Conservation (phyloP, 2,797 vertebrate genomes). For the Chelon labrosus region DNA sequence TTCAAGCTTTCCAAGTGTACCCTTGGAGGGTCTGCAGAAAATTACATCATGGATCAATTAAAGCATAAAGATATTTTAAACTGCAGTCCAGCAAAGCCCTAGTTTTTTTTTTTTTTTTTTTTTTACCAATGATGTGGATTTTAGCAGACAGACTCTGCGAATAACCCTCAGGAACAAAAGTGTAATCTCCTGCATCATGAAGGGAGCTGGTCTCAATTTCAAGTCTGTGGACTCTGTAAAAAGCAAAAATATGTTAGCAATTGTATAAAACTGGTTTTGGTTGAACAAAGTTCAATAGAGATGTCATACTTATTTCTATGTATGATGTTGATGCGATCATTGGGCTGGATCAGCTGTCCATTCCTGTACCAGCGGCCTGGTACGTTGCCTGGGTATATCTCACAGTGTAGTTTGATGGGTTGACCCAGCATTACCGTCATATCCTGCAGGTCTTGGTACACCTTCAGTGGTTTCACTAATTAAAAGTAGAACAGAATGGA, state of each 20-base stretch:
- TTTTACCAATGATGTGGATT: constrained; percentile 93
- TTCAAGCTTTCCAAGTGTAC: constrained; percentile 93
- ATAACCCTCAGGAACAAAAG: constrained; percentile 96
- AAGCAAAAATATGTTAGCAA: not conserved
- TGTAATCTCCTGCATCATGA: constrained; percentile 95
- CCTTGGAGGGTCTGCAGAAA: constrained; percentile 91
- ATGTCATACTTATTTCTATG: constrained; percentile 91
- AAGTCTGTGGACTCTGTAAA: constrained; percentile 91
- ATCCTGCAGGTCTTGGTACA: constrained; percentile 90
- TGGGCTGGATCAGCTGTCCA: constrained; percentile 91
- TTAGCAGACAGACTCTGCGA: constrained; percentile 90
- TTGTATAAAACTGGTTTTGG: not conserved
- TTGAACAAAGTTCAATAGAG: not conserved
- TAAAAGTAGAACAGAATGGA: not conserved
- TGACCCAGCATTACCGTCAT: constrained; percentile 90
- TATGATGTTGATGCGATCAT: constrained; percentile 90
- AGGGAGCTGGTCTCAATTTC: constrained; percentile 86
- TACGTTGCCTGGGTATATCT: constrained; percentile 93
- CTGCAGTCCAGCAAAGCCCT: not conserved
- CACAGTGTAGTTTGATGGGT: constrained; percentile 94
- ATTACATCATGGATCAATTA: not conserved
- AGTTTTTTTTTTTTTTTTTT: constrained; percentile 18
- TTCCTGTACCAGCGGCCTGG: constrained; percentile 97
- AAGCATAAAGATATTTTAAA: not conserved
- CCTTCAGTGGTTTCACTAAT: constrained; percentile 95